Base-by-base conservation (phyloP, 1,140 invertebrate species). In the Hetaerina americana region DNA sequence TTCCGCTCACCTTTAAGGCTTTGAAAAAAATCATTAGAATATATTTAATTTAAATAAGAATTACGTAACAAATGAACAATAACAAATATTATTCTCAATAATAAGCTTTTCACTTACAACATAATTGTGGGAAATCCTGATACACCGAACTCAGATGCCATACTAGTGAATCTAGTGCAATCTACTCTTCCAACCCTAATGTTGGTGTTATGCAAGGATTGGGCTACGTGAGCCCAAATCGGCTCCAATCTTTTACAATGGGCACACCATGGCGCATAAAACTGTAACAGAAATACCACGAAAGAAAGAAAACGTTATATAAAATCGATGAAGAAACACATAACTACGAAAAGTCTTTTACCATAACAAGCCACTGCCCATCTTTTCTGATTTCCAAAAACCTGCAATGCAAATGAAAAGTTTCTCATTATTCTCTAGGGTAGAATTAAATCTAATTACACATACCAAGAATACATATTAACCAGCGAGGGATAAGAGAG, bases 241-340 rank as follows among this genome's bases (percentile, higher is more conserved):
- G 96, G 95, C 77, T 95, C 93, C 26, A 97, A 81, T 76, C 91
- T 85, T 80, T 96, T 95, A 80, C 95, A 98, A 80, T 97, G 93
- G 5, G 92, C 94, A 83, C 96, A 98, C 94, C 94, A 97, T 0
- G 95, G 95, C n/a, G 95, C 95, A 84, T 97, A 97, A 82, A 96
- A 94, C 85, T 87, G 75, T 66, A 79, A 75, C 88, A 90, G 90
- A 86, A 96, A 94, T 97, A 98, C 28, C 68, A 66, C 31, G 69
- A 25, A 70, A 71, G 15, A 66, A 66, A 27, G 69, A 25, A 72
- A 69, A 29, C 27, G 70, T 29, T 66, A 72, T 71, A 5, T 25
- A 70, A 49, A 27, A 71, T 70, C 26, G 40, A 49, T 31, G n/a
- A 5, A 67, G 72, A 29, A 66, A 6, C 5, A 68, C 85, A 98